phyloP scores from a whole-genome alignment of 2,113 vertebrate species.

The Salvelinus namaycush region DNA sequence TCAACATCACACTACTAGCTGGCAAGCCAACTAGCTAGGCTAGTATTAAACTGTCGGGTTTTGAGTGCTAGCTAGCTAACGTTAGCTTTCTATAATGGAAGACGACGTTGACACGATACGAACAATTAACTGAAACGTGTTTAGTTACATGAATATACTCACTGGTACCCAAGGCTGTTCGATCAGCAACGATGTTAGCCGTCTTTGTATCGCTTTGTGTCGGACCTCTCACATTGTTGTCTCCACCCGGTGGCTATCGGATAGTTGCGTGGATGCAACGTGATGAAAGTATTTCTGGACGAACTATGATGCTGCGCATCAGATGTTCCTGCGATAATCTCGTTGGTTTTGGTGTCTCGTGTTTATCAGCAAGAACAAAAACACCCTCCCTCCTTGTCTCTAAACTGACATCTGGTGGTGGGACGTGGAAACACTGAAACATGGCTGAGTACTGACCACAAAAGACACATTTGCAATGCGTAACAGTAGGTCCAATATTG shows the following conservation, averaged over 20 bases:
- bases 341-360: neutral
- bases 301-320: neutral
- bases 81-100: neutral
- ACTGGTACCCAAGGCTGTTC: neutral
- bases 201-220: constrained; percentile 10
- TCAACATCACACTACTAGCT: neutral
- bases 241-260: neutral
- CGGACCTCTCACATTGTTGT: neutral
- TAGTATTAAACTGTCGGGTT: neutral
- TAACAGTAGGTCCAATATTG: too few species aligned
- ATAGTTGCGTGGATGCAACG: neutral
- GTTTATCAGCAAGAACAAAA: neutral
- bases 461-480: neutral
- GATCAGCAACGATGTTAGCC: neutral
- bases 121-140: neutral
- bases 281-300: neutral
- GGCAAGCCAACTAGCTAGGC: neutral
- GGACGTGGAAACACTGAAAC: neutral
- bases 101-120: neutral
- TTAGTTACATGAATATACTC: neutral
- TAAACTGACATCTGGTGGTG: constrained; percentile 3
- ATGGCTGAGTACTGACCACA: neutral
- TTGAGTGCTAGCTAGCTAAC: neutral
- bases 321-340: constrained; percentile 4
- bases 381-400: neutral